These are phyloP conservation scores for Oligia fasciuncula DNA, from an alignment of 2,888 invertebrate species.

Conservation along the genomic window DNA sequence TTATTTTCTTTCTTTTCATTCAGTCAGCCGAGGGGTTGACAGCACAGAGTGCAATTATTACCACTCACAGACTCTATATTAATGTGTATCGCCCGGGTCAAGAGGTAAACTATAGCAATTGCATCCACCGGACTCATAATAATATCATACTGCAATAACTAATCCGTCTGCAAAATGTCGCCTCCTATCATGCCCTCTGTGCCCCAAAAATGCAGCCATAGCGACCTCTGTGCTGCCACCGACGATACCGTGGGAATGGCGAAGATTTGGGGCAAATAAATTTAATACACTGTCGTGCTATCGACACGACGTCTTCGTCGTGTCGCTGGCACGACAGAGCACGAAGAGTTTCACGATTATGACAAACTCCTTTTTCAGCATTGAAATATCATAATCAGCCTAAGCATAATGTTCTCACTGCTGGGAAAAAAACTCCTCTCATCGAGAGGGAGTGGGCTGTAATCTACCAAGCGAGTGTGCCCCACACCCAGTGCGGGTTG, in stretches of 20 bases:
- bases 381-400: too few relatives aligned
- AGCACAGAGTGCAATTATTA: neutral
- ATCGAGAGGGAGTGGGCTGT: too few relatives aligned
- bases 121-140: too few relatives aligned
- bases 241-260: neutral
- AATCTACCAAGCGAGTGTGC: too few relatives aligned
- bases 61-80: neutral
- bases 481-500: too few relatives aligned
- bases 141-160: neutral
- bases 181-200: neutral
- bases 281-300: neutral
- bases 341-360: neutral
- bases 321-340: too few relatives aligned
- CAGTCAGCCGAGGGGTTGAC: too few relatives aligned
- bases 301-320: neutral
- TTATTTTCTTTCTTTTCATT: neutral
- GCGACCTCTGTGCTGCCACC: neutral
- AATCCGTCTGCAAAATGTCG: neutral
- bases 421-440: too few relatives aligned
- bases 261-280: neutral
- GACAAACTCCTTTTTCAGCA: too few relatives aligned
- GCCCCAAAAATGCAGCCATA: neutral
- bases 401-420: too few relatives aligned
- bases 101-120: neutral
- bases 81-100: neutral